A percentile compares a stretch with the other conserved stretches of the same genome.
Evolutionary conservation across 2,113 vertebrate genomes (phyloP).

Genomic region (Dinomys branickii): DNA sequence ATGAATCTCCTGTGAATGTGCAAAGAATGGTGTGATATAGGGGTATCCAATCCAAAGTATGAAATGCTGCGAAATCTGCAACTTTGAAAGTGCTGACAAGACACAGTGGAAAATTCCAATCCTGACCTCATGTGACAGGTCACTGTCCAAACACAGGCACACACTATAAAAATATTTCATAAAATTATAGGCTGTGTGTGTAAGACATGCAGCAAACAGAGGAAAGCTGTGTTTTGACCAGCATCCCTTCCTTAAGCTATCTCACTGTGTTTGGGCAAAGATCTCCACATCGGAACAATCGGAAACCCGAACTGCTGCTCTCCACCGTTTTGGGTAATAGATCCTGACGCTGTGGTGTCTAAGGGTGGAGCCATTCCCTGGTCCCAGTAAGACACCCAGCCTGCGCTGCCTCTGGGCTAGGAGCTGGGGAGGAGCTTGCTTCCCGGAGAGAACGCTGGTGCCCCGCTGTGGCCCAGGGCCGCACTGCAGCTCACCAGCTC

Average conservation of each 20-base stretch:
- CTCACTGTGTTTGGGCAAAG: background rate
- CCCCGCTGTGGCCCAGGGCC: conserved; percentile 13
- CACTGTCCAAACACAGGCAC: background rate
- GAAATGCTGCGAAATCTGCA: background rate
- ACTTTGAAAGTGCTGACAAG: background rate
- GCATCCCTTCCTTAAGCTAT: no score
- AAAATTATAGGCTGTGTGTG: background rate
- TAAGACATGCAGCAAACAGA: background rate
- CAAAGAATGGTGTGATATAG: background rate
- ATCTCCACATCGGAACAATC: background rate
- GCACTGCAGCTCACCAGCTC: background rate
- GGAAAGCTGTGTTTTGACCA: background rate
- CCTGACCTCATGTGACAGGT: background rate
- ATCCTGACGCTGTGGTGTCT: rapidly evolving
- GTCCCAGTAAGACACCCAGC: background rate
- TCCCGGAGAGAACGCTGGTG: conserved; percentile 42
- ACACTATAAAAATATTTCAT: background rate
- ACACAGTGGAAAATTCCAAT: background rate
- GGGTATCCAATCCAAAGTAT: background rate
- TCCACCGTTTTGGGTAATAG: background rate
- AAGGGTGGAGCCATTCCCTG: rapidly evolving
- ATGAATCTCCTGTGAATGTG: background rate
- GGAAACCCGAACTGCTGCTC: background rate
- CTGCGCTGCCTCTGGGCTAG: rapidly evolving
- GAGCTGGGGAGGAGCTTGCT: background rate